Conservation (phyloP, 2,113 vertebrate species). For the Phyllopteryx taeniolatus region DNA sequence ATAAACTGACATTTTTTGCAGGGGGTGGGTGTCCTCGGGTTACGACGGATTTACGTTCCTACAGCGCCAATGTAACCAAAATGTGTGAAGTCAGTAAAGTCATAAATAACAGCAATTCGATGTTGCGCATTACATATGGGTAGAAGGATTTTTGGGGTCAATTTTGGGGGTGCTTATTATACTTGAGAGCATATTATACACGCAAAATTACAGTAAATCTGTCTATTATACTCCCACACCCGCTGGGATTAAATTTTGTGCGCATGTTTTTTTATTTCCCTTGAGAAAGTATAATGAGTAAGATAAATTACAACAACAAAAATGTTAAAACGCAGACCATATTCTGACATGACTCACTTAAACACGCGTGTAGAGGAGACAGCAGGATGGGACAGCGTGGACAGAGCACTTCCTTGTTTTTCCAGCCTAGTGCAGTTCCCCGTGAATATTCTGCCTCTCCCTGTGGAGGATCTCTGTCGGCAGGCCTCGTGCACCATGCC, state of each 20-base stretch:
- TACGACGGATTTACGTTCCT: neutral
- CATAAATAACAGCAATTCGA: too few relatives aligned
- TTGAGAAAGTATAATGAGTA: too few relatives aligned
- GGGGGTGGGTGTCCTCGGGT: neutral
- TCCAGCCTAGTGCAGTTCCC: conserved; percentile 45
- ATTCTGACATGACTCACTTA: conserved; percentile 58
- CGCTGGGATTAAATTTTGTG: too few relatives aligned
- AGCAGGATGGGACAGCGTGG: conserved; percentile 41
- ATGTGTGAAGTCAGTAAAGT: neutral
- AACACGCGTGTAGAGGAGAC: conserved; percentile 58
- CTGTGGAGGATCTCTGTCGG: conserved; percentile 42
- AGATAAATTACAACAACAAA: neutral
- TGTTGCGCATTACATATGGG: too few relatives aligned
- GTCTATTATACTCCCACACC: too few relatives aligned
- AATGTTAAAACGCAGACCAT: neutral
- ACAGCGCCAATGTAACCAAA: neutral
- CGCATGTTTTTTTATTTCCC: too few relatives aligned
- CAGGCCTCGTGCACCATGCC: conserved; percentile 59
- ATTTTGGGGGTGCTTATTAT: too few relatives aligned
- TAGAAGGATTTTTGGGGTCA: too few relatives aligned
- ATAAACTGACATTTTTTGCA: neutral
- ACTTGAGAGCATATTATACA: too few relatives aligned
- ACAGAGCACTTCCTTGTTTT: conserved; percentile 31
- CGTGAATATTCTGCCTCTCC: conserved; percentile 51
- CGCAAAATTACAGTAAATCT: too few relatives aligned